Base-by-base conservation (phyloP, 1,140 invertebrate species). In the Drosophila truncata region DNA sequence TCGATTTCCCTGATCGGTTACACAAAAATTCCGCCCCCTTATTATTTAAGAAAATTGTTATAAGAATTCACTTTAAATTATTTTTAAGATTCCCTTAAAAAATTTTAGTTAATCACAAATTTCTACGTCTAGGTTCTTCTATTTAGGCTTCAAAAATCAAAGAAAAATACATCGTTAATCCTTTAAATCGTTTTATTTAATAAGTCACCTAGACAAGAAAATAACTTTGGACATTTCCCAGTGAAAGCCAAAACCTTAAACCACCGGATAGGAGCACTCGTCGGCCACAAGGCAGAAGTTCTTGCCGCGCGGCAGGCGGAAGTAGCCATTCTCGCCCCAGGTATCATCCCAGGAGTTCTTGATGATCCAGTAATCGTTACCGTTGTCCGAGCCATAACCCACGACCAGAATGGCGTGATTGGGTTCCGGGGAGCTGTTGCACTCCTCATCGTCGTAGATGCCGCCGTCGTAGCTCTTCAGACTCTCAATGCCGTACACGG, bases 391-490 rank as follows among this genome's bases (percentile, higher is more conserved):
- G 13, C 95, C 94, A 60, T 95, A 95, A 3, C 94, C 95, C 0
- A 95, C 94, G 4, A 95, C 93, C 0, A 95, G 84, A 2, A 95
- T 93, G 0, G 93, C 94, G 71, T 95, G 95, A 82, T 95, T 95
- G 13, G 93, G 74, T 13, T 91, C 78, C 2, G 64, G 80, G 33
- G 52, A 23, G 0, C 91, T 78, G 23, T 94, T 93, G 82, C 95
- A 95, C 18, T 93, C 78, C 25, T 91, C 78, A 59, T 95, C 94
- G 44, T 93, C 93, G 65, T 94, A 95, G n/a, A 95, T 90, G 87
- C 97, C 97, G 74, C 94, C 93, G 3, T 94, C 94, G 91, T 99
- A 99, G 59, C 96, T 94, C 80, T 97, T 96, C 94, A 99, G 97
- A 94, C 52, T 94, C 92, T 63, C 95, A 14, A 95, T 95, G 3